phyloP scores from a whole-genome alignment of 92 coral and sea anemone species.

The Parazoanthus swiftii region DNA sequence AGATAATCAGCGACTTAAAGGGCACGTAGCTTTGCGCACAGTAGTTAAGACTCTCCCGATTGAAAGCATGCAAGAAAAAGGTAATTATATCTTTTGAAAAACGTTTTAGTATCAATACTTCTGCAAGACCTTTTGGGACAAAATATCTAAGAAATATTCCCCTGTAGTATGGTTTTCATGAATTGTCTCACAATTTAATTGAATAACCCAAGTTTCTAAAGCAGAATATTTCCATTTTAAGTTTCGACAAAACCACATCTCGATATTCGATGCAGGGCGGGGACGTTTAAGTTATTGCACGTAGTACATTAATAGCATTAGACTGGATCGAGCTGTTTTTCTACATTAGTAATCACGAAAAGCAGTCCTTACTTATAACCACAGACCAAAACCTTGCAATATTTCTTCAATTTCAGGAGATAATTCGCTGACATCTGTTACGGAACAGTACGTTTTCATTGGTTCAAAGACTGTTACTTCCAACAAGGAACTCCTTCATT shows the following conservation, averaged over 20 bases:
- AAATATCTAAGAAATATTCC: too few species aligned
- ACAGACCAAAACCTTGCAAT: background rate
- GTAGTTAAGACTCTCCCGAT: constrained; percentile 13
- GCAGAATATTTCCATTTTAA: too few species aligned
- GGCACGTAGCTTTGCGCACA: constrained; percentile 47
- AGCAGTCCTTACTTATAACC: too few species aligned
- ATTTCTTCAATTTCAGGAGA: constrained; percentile 18
- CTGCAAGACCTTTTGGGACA: too few species aligned
- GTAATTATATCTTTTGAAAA: background rate
- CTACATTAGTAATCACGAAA: too few species aligned
- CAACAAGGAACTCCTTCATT: constrained; percentile 68
- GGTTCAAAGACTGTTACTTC: constrained; percentile 72
- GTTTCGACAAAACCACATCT: too few species aligned
- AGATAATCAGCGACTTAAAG: constrained; percentile 39
- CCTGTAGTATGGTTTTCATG: too few species aligned
- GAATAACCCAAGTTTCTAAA: too few species aligned
- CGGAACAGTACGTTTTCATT: constrained; percentile 80
- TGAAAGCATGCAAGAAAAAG: constrained; percentile 1
- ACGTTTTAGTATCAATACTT: background rate
- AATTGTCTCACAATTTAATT: too few species aligned
- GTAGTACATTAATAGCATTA: too few species aligned
- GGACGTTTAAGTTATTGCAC: too few species aligned
- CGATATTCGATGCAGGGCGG: too few species aligned
- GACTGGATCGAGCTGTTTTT: background rate
- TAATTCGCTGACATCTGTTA: background rate